Percentiles rank a stretch among this genome's conserved stretches.
phyloP scores from a whole-genome alignment of 2,797 vertebrate species.

The Acridotheres tristis region DNA sequence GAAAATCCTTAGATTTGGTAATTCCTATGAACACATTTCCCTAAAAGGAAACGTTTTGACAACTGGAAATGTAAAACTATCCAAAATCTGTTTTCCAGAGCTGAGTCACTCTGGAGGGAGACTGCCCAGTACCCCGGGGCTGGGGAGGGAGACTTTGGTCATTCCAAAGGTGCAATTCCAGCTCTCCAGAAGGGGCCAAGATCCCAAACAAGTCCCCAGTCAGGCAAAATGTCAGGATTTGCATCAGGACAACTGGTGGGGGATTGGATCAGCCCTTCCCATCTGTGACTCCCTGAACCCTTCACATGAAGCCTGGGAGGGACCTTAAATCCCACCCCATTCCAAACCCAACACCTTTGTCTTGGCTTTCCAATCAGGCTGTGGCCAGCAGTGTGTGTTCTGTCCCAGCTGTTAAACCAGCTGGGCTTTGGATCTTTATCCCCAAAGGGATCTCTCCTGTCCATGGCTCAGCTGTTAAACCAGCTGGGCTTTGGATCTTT shows the following conservation, averaged over 20 bases:
- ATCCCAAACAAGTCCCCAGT: not conserved
- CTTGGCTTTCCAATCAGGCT: too few relatives aligned
- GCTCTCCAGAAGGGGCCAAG: fast-evolving
- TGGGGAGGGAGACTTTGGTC: not conserved
- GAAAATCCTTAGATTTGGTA: not conserved
- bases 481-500: too few relatives aligned
- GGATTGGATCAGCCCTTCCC: not conserved
- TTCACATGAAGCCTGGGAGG: fast-evolving
- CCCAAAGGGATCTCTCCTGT: too few relatives aligned
- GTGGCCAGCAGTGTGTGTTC: too few relatives aligned
- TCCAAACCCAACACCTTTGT: too few relatives aligned
- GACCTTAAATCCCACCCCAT: not conserved
- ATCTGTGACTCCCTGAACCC: not conserved
- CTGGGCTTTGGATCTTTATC: too few relatives aligned
- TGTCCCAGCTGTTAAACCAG: too few relatives aligned
- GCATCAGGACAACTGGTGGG: not conserved
- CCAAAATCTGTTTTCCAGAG: not conserved
- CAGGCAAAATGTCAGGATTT: not conserved
- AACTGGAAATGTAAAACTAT: not conserved
- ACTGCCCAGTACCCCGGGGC: fast-evolving
- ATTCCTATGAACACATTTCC: not conserved
- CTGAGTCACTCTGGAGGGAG: not conserved
- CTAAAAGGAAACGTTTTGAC: not conserved
- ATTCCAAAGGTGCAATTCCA: not conserved
- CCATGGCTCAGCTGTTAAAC: too few relatives aligned